These are phyloP conservation scores for Zygothrica quintamaculata DNA, from an alignment of 2,888 invertebrate genomes.

Conservation along the genomic window DNA sequence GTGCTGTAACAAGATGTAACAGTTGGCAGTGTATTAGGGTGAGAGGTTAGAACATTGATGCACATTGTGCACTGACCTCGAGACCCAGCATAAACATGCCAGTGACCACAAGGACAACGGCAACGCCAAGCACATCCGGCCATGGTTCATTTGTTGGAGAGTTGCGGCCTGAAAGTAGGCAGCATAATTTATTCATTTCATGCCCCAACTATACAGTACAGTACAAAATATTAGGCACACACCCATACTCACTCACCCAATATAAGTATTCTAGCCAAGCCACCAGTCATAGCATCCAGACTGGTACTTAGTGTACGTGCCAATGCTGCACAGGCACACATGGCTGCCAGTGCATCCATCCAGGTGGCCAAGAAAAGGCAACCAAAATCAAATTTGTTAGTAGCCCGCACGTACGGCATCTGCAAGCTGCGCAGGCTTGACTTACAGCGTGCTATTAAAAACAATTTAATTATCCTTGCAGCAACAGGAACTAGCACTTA, in stretches of 20 bases:
- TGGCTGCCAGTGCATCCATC: conserved; percentile 86
- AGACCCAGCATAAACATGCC: conserved; percentile 87
- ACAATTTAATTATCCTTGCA: not conserved
- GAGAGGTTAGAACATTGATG: not conserved
- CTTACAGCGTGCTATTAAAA: conserved; percentile 81
- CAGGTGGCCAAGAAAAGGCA: conserved; percentile 85
- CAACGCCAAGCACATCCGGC: conserved; percentile 87
- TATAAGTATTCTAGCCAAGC: conserved; percentile 86
- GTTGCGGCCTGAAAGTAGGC: conserved; percentile 82
- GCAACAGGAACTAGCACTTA: not conserved
- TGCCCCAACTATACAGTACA: conserved; percentile 15
- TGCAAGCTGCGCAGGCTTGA: conserved; percentile 83
- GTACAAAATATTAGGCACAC: conserved; percentile 25
- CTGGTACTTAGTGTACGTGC: conserved; percentile 86
- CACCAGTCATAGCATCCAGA: conserved; percentile 86
- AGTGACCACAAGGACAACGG: conserved; percentile 86
- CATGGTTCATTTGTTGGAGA: conserved; percentile 85
- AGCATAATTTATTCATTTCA: conserved; percentile 37
- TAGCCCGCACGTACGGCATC: conserved; percentile 84
- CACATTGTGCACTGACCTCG: conserved; percentile 83
- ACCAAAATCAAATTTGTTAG: conserved; percentile 84
- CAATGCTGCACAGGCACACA: conserved; percentile 86
- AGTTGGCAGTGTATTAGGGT: not conserved
- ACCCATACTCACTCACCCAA: conserved; percentile 83
- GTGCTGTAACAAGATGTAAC: conserved; percentile 68